Evolutionary conservation across 2,797 vertebrate genomes (phyloP).

Genomic region (Arctocebus calabarensis): DNA sequence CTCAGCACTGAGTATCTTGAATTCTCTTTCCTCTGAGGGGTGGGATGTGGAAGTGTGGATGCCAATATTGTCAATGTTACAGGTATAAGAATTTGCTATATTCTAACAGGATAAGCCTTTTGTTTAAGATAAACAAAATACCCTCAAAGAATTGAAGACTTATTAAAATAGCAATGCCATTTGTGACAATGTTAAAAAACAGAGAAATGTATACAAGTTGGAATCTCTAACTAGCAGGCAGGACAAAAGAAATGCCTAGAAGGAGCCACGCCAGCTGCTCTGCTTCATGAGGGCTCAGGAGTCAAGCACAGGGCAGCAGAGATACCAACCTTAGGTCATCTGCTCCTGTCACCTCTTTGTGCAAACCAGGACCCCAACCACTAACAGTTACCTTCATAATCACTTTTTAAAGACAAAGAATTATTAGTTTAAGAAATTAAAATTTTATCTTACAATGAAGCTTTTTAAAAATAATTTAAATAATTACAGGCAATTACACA

Average conservation of each 20-base stretch:
- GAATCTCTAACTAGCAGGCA: not conserved
- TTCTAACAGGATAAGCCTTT: not conserved
- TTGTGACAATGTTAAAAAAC: not conserved
- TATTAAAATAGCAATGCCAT: not conserved
- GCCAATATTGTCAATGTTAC: not conserved
- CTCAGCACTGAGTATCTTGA: accelerated
- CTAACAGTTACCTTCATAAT: not conserved
- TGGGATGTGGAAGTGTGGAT: not conserved
- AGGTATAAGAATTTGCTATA: not conserved
- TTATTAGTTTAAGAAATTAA: not conserved
- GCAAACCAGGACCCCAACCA: not conserved
- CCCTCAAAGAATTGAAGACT: not conserved
- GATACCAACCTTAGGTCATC: accelerated
- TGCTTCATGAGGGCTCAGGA: not conserved
- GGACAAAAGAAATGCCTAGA: not conserved
- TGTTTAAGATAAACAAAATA: not conserved
- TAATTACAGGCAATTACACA: accelerated
- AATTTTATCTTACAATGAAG: not conserved
- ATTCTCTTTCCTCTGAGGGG: not conserved
- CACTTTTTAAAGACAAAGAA: not conserved
- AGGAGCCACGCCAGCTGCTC: accelerated
- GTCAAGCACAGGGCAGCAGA: not conserved
- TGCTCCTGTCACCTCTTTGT: too few species aligned
- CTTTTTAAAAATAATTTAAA: not conserved
- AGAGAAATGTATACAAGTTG: not conserved